Percentiles rank a stretch among this genome's conserved stretches.
Evolutionary conservation across 2,797 vertebrate species (phyloP).

Genomic region (Tokudaia tokunoshimensis): DNA sequence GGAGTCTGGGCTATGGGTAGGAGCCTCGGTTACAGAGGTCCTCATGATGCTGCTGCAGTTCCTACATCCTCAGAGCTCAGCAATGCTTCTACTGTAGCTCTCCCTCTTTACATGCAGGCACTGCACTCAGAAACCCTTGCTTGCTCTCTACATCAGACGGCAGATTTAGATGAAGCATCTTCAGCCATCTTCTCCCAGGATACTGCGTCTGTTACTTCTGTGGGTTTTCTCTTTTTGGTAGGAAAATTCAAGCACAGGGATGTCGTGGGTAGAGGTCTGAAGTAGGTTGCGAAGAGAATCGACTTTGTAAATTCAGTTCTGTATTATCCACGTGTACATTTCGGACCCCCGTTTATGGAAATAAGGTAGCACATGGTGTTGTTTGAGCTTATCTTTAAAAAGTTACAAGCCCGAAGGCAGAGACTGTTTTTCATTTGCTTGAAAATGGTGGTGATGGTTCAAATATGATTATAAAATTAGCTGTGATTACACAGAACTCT

Average conservation of each 20-base stretch:
- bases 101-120: not conserved
- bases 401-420: not conserved
- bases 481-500: not conserved
- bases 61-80: not conserved
- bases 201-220: not conserved
- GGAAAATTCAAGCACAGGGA: not conserved
- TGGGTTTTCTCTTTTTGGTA: not conserved
- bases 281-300: not conserved
- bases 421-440: slow-evolving; percentile 43
- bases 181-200: not conserved
- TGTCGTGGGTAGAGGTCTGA: not conserved
- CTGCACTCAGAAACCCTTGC: not conserved
- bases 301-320: not conserved
- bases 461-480: not conserved
- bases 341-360: not conserved
- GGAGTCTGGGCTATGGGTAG: not conserved
- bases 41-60: not conserved
- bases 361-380: not conserved
- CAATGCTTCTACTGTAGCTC: too few relatives aligned
- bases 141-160: not conserved
- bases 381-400: slow-evolving; percentile 54
- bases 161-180: not conserved
- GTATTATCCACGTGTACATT: not conserved
- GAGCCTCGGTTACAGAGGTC: not conserved
- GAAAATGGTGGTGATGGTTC: slow-evolving; percentile 35